Base-by-base conservation (phyloP, 2,113 vertebrate species). In the Salminus brasiliensis region DNA sequence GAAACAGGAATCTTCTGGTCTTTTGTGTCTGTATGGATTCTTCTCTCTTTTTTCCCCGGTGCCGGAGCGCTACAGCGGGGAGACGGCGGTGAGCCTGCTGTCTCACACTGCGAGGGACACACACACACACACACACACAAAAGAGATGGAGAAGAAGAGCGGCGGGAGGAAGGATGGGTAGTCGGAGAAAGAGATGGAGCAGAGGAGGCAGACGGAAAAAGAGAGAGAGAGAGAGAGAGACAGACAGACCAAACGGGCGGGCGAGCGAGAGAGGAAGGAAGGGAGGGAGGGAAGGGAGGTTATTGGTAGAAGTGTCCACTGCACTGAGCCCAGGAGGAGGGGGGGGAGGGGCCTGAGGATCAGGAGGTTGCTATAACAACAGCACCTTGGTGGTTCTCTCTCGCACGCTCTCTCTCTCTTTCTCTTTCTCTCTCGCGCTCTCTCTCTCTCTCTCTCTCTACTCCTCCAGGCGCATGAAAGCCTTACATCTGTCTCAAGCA, bases 331-430 rank as follows among this genome's bases (percentile, higher is more conserved):
- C 67, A 72, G 81, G 67, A 76, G 74, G 62, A 73, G 57, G 84
- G 77, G 84, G 77, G 71, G 84, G 84, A 79, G 76, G 84, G 73
- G 78, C 80, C 63, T 76, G 65, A 65, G 71, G 84, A 85, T 82
- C 84, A 85, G 84, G 70, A 83, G 84, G 84, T 85, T 85, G 84
- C 84, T 81, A 85, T 85, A 85, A 85, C 84, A 85, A 85, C 84
- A 70, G 81, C 81, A 85, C 84, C 84, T 83, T 85, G 81, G 81
- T 83, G 81, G 69, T 59, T 82, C 39, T 74, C 74, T 81, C 82
- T 27, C 55, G 1, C 68, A 12, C 45, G 21, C 73, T 41, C 53
- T 21, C 71, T 29, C 70, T 55, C 82, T 27, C 55, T 2, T 59
- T 21, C 68, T 16, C 45, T 27, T 49, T 47, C 66, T n/a, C 68